A percentile compares a stretch with the other conserved stretches of the same genome.
Conservation (phyloP, 2,888 invertebrate species). For the Athripsodes cinereus region DNA sequence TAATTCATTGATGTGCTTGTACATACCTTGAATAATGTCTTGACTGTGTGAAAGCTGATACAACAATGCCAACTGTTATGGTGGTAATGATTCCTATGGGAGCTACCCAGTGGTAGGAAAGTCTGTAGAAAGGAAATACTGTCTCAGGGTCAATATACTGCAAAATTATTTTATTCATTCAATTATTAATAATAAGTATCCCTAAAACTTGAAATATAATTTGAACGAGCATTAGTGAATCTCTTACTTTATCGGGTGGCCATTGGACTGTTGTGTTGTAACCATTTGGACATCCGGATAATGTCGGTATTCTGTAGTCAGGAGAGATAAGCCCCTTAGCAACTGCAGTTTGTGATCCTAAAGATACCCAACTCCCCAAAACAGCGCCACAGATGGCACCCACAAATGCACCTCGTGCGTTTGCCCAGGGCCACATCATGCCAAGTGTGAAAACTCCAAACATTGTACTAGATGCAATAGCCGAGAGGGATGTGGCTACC, state of each 20-base stretch:
- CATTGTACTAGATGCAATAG: conserved; percentile 76
- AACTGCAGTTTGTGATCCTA: conserved; percentile 62
- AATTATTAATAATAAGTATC: too few species aligned
- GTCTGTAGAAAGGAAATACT: conserved; percentile 66
- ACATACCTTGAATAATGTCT: conserved; percentile 9
- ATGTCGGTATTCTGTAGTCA: conserved; percentile 48
- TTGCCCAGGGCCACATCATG: conserved; percentile 76
- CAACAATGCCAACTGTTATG: conserved; percentile 59
- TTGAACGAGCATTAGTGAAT: too few species aligned
- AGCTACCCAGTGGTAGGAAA: conserved; percentile 80
- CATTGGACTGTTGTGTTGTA: conserved; percentile 27
- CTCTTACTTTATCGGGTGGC: background rate
- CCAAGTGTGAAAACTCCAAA: conserved; percentile 80
- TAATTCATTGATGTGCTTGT: background rate
- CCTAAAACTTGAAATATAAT: too few species aligned
- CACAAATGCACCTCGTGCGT: conserved; percentile 56
- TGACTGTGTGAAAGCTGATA: conserved; percentile 53
- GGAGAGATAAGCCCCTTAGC: conserved; percentile 55
- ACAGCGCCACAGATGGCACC: conserved; percentile 58
- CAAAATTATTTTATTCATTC: too few species aligned
- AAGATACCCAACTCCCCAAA: conserved; percentile 56
- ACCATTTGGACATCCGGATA: conserved; percentile 41
- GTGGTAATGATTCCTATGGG: conserved; percentile 64
- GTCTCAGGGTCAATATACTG: conserved; percentile 38
- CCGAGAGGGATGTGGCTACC: conserved; percentile 70